Conservation (phyloP, 1,140 invertebrate species). For the Cylas formicarius region DNA sequence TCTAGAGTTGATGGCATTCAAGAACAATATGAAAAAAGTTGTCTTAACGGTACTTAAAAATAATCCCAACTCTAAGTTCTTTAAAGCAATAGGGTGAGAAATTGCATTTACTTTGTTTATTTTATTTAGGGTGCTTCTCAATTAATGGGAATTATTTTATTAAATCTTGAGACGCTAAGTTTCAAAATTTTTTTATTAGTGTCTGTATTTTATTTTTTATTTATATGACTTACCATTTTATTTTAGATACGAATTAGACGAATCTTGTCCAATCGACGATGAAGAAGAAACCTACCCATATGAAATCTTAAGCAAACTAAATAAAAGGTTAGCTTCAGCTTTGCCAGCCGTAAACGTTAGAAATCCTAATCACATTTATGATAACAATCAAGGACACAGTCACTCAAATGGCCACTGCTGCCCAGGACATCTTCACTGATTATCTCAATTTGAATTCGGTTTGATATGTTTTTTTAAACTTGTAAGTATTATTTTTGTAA, state of each 20-base stretch:
- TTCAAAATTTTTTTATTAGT: background rate
- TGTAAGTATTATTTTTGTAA: too few relatives aligned
- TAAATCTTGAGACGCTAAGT: background rate
- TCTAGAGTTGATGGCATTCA: constrained; percentile 66
- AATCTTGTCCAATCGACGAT: constrained; percentile 46
- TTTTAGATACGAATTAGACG: constrained; percentile 44
- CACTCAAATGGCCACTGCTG: constrained; percentile 26
- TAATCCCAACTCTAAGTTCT: constrained; percentile 66
- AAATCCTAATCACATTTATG: constrained; percentile 13
- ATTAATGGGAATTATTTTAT: too few relatives aligned
- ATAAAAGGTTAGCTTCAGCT: constrained; percentile 35
- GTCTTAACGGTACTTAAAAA: constrained; percentile 75
- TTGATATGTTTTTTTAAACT: too few relatives aligned
- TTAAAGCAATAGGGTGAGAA: constrained; percentile 59
- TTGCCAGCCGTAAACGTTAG: constrained; percentile 8
- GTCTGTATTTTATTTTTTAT: background rate
- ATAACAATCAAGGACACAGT: constrained; percentile 10
- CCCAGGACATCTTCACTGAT: constrained; percentile 26
- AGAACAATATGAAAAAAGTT: constrained; percentile 67
- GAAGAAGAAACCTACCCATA: constrained; percentile 46
- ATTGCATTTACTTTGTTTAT: background rate
- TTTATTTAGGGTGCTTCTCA: too few relatives aligned
- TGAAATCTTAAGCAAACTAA: constrained; percentile 50
- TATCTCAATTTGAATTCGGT: too few relatives aligned
- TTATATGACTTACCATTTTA: background rate